Percentiles rank a stretch among this genome's conserved stretches.
Evolutionary conservation across 1,140 invertebrate genomes (phyloP).

Genomic region (Stenopsyche tienmushanensis): DNA sequence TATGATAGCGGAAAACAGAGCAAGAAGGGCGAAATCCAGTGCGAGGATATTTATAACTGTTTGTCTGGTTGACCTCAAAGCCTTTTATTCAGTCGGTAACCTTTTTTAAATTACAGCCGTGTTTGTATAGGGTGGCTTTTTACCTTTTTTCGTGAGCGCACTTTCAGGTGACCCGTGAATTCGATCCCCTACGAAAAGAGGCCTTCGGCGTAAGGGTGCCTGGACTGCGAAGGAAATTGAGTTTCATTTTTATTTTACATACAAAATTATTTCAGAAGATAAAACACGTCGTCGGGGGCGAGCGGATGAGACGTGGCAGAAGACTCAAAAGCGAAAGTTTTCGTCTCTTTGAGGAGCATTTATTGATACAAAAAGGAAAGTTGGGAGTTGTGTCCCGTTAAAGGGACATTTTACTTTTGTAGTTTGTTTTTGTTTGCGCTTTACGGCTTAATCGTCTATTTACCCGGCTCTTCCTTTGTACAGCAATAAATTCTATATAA

Average conservation of each 20-base stretch:
- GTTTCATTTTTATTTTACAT: slow-evolving; percentile 36
- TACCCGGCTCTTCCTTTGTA: slow-evolving; percentile 3
- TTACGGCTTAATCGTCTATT: slow-evolving; percentile 28
- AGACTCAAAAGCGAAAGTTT: slow-evolving; percentile 14
- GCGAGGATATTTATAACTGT: slow-evolving; percentile 37
- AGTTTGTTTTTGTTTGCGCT: slow-evolving; percentile 29
- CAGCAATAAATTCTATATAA: slow-evolving; percentile 13
- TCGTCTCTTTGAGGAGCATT: slow-evolving; percentile 9
- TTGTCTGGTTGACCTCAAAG: slow-evolving; percentile 40
- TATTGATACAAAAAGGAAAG: slow-evolving; percentile 32
- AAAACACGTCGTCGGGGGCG: slow-evolving; percentile 14
- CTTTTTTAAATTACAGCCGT: slow-evolving; percentile 38
- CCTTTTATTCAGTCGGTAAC: slow-evolving; percentile 36
- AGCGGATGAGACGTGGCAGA: background rate
- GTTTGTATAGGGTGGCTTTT: slow-evolving; percentile 34
- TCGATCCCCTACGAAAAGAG: slow-evolving; percentile 12
- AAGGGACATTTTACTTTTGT: slow-evolving; percentile 32
- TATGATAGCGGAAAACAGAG: too few species aligned
- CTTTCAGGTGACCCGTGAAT: slow-evolving; percentile 35
- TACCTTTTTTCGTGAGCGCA: slow-evolving; percentile 33
- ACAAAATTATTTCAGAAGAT: slow-evolving; percentile 37
- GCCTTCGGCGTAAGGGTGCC: background rate
- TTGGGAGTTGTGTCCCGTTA: background rate
- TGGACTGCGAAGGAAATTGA: slow-evolving; percentile 16
- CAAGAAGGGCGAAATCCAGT: background rate